Conservation (phyloP, 2,113 vertebrate species). For the Myiopsitta monachus region DNA sequence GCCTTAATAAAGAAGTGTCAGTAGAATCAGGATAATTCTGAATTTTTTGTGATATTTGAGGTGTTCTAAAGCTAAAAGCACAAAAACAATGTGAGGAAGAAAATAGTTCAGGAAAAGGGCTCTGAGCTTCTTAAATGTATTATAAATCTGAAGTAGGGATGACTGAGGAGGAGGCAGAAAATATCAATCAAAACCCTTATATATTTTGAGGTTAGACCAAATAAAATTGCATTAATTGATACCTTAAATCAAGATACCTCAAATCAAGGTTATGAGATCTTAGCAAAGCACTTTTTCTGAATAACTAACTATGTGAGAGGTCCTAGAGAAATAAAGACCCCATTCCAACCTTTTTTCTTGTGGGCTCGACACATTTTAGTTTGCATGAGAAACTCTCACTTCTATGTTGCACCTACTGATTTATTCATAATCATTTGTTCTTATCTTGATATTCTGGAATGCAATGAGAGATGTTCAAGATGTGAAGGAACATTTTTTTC, state of each 20-base stretch:
- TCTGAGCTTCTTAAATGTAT: neutral
- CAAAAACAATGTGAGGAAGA: neutral
- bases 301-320: neutral
- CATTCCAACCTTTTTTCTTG: accelerated
- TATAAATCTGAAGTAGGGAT: neutral
- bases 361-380: neutral
- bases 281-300: neutral
- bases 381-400: neutral
- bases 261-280: neutral
- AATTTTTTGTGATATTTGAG: neutral
- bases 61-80: neutral
- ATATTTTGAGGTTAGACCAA: neutral
- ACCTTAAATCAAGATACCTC: neutral
- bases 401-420: neutral
- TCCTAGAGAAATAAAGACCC: neutral
- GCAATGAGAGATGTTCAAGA: neutral
- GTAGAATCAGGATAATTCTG: neutral
- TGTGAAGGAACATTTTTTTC: neutral
- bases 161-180: neutral
- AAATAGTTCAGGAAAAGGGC: neutral
- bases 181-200: neutral
- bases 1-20: neutral
- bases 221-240: neutral
- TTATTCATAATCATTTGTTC: neutral
- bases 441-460: neutral